Evolutionary conservation across 2,113 vertebrate species (phyloP).

Genomic region (Nansenia antarctica): DNA sequence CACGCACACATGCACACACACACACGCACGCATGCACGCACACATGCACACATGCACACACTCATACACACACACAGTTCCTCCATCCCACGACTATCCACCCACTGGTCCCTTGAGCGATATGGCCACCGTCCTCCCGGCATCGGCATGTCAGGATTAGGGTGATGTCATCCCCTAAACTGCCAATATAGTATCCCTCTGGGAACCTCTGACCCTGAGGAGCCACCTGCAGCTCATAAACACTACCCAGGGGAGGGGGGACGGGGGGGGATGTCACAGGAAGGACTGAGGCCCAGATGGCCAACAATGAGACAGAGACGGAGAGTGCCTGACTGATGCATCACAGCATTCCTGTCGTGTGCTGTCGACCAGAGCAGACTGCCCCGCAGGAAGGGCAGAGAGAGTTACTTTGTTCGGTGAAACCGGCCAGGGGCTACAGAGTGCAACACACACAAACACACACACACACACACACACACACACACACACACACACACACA

Average conservation of each 20-base stretch:
- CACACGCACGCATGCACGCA: background rate
- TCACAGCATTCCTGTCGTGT: conserved; percentile 51
- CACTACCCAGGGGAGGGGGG: conserved; percentile 5
- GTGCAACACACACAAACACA: too few species aligned
- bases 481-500: too few species aligned
- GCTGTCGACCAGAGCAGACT: conserved; percentile 50
- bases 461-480: too few species aligned
- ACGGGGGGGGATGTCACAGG: background rate
- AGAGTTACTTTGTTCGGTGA: conserved; percentile 1
- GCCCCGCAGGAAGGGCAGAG: conserved; percentile 34
- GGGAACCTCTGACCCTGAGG: conserved; percentile 45
- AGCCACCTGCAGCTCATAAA: conserved; percentile 65
- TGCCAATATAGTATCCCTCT: conserved; percentile 43
- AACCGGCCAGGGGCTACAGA: too few species aligned
- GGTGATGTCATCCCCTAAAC: conserved; percentile 61
- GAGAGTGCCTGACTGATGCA: conserved; percentile 12
- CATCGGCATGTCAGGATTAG: conserved; percentile 43
- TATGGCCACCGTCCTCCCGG: too few species aligned
- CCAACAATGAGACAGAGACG: conserved; percentile 30
- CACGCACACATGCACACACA: background rate
- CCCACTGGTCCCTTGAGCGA: too few species aligned
- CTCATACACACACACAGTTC: conserved; percentile 6
- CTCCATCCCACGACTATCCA: too few species aligned
- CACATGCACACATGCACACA: conserved; percentile 5
- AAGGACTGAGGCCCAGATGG: conserved; percentile 36